A percentile compares a stretch with the other conserved stretches of the same genome.
These are phyloP conservation scores for Metridium senile DNA, from an alignment of 92 coral and sea anemone species.

Conservation along the genomic window DNA sequence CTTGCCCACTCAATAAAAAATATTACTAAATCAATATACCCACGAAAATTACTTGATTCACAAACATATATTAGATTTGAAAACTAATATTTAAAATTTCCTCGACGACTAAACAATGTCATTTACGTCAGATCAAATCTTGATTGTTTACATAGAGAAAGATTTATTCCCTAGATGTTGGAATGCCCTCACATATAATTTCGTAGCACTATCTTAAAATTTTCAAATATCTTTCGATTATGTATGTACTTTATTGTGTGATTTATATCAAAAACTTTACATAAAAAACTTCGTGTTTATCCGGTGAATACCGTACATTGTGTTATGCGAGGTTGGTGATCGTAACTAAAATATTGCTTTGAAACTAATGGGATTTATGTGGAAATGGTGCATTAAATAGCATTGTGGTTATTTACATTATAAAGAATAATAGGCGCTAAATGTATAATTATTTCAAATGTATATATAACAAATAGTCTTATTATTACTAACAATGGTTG, in stretches of 20 bases:
- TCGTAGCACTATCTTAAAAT: no score
- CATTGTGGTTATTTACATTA: background rate
- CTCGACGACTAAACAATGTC: background rate
- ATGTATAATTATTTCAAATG: background rate
- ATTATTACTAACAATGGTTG: background rate
- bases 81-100: no score
- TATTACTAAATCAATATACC: no score
- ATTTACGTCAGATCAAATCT: background rate
- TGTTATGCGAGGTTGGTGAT: no score
- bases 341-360: no score
- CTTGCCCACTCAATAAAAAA: no score
- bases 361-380: background rate
- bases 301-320: no score
- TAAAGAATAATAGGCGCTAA: background rate
- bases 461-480: background rate
- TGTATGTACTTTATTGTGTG: no score
- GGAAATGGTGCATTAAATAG: background rate
- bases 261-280: no score
- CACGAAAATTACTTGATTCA: no score
- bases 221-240: background rate
- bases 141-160: background rate
- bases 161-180: background rate
- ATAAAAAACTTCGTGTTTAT: no score
- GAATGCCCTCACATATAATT: background rate
- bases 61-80: no score